A percentile compares a stretch with the other conserved stretches of the same genome.
Evolutionary conservation across 35 echinoderm and acorn worm genomes (phyloP).

Genomic region (Heliocidaris erythrogramma): DNA sequence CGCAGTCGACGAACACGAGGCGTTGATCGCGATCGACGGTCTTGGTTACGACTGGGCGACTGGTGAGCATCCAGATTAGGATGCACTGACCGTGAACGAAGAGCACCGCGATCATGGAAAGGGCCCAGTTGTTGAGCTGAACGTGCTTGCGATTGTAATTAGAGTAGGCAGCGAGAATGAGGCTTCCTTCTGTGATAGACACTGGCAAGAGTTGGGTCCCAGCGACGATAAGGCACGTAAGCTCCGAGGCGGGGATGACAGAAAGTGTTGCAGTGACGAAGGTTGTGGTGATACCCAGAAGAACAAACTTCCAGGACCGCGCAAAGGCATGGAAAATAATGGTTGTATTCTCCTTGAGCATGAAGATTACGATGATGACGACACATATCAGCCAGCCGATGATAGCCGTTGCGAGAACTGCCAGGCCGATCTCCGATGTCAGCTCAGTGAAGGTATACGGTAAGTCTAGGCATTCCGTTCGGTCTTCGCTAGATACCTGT

Average conservation of each 20-base stretch:
- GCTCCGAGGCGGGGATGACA: constrained; percentile 44
- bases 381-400: constrained; percentile 44
- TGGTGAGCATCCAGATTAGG: constrained; percentile 62
- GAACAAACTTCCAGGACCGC: constrained; percentile 29
- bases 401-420: neutral
- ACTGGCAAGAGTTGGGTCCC: constrained; percentile 65
- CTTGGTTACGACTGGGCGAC: constrained; percentile 36
- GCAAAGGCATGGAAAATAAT: constrained; percentile 63
- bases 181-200: constrained; percentile 45
- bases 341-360: constrained; percentile 40
- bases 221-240: constrained; percentile 53
- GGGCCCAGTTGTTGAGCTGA: neutral
- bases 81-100: constrained; percentile 35
- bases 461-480: constrained; percentile 63
- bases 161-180: constrained; percentile 63
- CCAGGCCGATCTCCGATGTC: constrained; percentile 21
- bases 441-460: constrained; percentile 39
- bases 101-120: neutral
- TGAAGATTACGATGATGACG: constrained; percentile 53
- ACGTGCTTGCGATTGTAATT: constrained; percentile 24
- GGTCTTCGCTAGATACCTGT: constrained; percentile 56
- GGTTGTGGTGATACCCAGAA: constrained; percentile 53
- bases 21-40: constrained; percentile 21
- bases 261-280: constrained; percentile 55
- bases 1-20: constrained; percentile 60